These are phyloP conservation scores for Bolborhynchus lineola DNA, from an alignment of 2,113 vertebrate genomes.

Conservation along the genomic window DNA sequence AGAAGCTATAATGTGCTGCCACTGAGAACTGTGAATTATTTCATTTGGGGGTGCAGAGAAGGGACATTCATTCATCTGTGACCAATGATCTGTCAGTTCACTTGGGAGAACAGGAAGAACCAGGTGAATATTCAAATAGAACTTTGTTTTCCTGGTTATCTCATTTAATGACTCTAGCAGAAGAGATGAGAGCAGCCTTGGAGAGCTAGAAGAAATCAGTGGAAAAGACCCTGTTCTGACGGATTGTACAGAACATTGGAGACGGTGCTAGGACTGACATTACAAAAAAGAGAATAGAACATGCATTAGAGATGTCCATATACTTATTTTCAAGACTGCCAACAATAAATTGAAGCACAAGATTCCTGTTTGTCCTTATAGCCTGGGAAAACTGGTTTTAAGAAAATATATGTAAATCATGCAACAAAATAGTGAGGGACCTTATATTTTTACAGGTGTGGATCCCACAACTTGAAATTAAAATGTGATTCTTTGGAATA, in stretches of 20 bases:
- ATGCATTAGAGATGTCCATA: not conserved
- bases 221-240: not conserved
- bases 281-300: not conserved
- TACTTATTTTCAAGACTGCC: not conserved
- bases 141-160: not conserved
- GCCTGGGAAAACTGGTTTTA: not conserved
- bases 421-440: not conserved
- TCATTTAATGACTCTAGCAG: not conserved
- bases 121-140: not conserved
- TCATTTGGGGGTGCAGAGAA: not conserved
- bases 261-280: not conserved
- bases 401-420: not conserved
- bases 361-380: not conserved
- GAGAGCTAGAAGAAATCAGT: not conserved
- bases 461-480: not conserved
- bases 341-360: not conserved
- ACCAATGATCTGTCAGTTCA: not conserved
- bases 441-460: not conserved
- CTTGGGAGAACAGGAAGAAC: not conserved
- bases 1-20: not conserved
- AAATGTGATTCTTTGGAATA: not conserved
- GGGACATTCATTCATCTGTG: not conserved
- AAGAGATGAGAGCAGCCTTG: not conserved
- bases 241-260: not conserved
- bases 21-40: not conserved